Base-by-base conservation (phyloP, 2,888 invertebrate species). In the Hydraecia micacea region DNA sequence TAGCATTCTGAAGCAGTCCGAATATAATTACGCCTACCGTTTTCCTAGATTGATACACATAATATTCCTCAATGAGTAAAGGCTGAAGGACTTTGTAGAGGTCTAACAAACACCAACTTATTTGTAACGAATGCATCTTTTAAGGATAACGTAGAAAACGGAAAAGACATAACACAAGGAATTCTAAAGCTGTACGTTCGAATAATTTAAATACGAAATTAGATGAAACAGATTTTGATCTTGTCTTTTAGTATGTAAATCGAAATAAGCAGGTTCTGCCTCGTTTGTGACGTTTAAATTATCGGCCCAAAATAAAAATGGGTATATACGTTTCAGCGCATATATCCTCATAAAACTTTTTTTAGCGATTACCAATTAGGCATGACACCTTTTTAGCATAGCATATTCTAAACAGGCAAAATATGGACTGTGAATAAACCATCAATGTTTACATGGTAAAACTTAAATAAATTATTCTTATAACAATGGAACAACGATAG, bases 131-230 rank as follows among this genome's bases (percentile, higher is more conserved):
- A 78, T 83, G 52, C 65, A 36, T 74, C 32, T 75, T 60, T 58
- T 75, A 78, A 74, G 77, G 78, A 87, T 79, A 77, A 67, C 67
- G n/a, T 32, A 69, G 42, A 70, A 78, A 75, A 70, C 46, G 39
- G 58, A 63, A 73, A 80, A 49, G 75, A 72, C 62, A 70, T 52
- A 80, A 75, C 86, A 77, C 58, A 81, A 81, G 65, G 70, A 73
- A 81, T 78, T 77, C 46, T 77, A 71, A 80, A 77, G 63, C 66
- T 67, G 70, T 75, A 42, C 73, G 65, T 52, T 67, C 66, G 84
- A 83, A 89, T 89, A 89, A 88, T 87, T 89, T 89, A 75, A 83
- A 89, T 89, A 74, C 78, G 36, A 73, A 87, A 88, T 84, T 75
- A 83, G 81, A 73, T 81, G 42, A 77, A 83, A 84, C 72, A 81